Evolutionary conservation across 2,797 vertebrate genomes (phyloP).

Genomic region (Champsocephalus esox): DNA sequence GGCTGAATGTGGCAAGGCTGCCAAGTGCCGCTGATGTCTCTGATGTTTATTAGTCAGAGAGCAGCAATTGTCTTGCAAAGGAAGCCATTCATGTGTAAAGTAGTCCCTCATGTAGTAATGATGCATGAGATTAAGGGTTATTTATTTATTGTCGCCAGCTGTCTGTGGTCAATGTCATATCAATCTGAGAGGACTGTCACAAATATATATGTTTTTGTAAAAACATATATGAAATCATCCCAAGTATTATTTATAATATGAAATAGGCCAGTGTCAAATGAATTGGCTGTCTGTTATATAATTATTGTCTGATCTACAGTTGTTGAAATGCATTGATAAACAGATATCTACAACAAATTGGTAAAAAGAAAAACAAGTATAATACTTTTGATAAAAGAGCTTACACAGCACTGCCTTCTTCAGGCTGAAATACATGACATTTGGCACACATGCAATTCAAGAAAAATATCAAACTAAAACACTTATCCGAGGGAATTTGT

Average conservation of each 20-base stretch:
- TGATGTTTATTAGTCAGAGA: neutral
- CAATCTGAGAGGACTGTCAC: neutral
- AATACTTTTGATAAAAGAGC: neutral
- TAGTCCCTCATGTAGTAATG: no score
- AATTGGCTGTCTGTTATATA: neutral
- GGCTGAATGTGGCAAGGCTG: constrained; percentile 30
- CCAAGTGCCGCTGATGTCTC: constrained; percentile 33
- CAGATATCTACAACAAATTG: neutral
- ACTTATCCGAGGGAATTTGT: neutral
- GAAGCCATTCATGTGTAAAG: neutral
- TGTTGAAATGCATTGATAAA: neutral
- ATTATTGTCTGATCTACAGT: neutral
- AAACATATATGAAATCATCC: neutral
- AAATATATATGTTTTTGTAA: neutral
- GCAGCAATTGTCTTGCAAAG: neutral
- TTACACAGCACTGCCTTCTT: neutral
- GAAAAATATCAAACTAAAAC: neutral
- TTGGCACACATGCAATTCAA: neutral
- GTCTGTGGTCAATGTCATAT: neutral
- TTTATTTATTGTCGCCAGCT: no score
- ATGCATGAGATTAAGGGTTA: no score
- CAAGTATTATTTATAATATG: neutral
- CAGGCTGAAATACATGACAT: neutral
- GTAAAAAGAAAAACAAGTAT: neutral
- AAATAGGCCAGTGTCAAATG: neutral